Conservation (phyloP, 2,797 vertebrate genomes). For the Helarctos malayanus region DNA sequence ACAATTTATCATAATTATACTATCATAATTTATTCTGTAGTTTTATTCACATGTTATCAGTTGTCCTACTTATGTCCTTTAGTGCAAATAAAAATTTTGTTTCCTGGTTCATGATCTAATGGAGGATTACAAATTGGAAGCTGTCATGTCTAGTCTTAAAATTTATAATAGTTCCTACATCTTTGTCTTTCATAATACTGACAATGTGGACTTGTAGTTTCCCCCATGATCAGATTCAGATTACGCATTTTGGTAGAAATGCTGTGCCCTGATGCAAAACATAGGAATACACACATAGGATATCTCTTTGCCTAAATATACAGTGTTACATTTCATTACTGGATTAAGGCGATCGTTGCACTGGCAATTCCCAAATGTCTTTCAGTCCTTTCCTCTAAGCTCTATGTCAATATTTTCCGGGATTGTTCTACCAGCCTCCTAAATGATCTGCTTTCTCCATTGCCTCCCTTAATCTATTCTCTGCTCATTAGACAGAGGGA, state of each 20-base stretch:
- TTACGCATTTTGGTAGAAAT: neutral
- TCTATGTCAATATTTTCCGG: neutral
- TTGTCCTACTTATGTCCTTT: neutral
- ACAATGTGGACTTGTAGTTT: neutral
- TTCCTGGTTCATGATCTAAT: neutral
- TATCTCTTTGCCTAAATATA: neutral
- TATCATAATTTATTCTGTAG: neutral
- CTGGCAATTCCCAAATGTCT: neutral
- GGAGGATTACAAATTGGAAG: neutral
- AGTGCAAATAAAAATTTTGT: neutral
- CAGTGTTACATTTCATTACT: neutral
- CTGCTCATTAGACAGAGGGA: neutral
- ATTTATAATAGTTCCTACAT: neutral
- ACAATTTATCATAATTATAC: neutral
- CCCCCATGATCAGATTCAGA: neutral
- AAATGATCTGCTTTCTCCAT: neutral
- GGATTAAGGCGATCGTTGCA: neutral
- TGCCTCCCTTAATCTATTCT: neutral
- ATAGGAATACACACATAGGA: neutral
- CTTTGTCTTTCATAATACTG: neutral
- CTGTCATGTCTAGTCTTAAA: neutral
- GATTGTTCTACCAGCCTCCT: neutral
- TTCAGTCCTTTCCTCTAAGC: neutral
- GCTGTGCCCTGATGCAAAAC: neutral
- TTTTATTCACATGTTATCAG: neutral